phyloP scores from a whole-genome alignment of 2,888 invertebrate species.

The Syritta pipiens region DNA sequence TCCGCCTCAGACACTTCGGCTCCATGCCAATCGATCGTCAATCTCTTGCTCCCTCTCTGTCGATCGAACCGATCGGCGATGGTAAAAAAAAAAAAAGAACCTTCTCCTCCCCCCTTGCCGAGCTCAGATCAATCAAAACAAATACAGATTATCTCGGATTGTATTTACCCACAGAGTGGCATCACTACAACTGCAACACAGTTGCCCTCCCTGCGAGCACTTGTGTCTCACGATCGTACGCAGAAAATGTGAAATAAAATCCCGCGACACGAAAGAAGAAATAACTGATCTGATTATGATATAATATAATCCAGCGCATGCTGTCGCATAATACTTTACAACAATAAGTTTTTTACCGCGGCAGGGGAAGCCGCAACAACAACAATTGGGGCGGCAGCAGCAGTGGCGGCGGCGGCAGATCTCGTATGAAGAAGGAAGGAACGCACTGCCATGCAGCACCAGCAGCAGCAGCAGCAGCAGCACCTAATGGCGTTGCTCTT shows the following conservation, averaged over 20 bases:
- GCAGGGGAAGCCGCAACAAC: conserved; percentile 13
- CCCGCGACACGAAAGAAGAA: neutral
- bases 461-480: conserved; percentile 31
- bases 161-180: conserved; percentile 5
- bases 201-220: conserved; percentile 10
- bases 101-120: no score
- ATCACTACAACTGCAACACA: neutral
- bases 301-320: conserved; percentile 49
- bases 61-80: no score
- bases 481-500: conserved; percentile 36
- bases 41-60: no score
- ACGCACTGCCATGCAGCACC: no score
- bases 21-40: no score
- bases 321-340: conserved; percentile 39
- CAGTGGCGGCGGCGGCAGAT: no score
- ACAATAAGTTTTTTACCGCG: conserved; percentile 21
- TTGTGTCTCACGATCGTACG: conserved; percentile 21
- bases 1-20: no score
- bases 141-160: neutral
- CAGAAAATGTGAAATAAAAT: conserved; percentile 31
- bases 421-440: no score
- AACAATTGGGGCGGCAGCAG: no score
- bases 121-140: conserved; percentile 26
- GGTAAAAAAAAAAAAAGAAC: no score
- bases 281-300: conserved; percentile 46